Percentiles rank a stretch among this genome's conserved stretches.
These are phyloP conservation scores for Heteromormyrus szaboi DNA, from an alignment of 2,797 vertebrate species.

Conservation along the genomic window DNA sequence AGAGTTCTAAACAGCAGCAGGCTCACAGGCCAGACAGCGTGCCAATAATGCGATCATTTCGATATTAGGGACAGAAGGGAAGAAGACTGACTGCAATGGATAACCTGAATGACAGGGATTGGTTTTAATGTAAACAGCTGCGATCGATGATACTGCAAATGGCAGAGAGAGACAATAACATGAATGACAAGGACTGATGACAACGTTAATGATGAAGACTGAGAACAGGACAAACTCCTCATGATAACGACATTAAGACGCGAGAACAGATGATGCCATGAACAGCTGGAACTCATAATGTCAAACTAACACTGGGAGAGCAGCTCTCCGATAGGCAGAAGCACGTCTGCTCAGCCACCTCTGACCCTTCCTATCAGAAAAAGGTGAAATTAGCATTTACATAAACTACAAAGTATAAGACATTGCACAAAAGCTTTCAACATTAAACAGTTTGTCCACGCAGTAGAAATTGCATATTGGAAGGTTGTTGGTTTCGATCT, in stretches of 20 bases:
- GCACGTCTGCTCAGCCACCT: not conserved
- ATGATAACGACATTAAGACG: not conserved
- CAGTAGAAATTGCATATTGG: not conserved
- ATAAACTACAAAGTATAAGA: not conserved
- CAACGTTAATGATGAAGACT: not conserved
- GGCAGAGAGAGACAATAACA: not conserved
- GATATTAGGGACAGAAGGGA: not conserved
- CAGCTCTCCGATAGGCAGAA: not conserved
- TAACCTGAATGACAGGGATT: not conserved
- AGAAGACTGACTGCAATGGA: not conserved
- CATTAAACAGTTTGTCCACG: not conserved
- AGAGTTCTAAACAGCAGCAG: not conserved
- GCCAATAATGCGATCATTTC: not conserved
- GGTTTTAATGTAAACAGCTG: not conserved
- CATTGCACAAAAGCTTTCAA: not conserved
- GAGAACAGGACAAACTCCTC: not conserved
- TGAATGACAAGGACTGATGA: not conserved
- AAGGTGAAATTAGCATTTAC: not conserved
- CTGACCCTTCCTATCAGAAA: not conserved
- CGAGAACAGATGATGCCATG: not conserved
- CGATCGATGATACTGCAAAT: not conserved
- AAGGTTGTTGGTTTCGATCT: not conserved
- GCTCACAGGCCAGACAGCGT: not conserved
- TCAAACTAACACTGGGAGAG: not conserved
- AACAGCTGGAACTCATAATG: not conserved